phyloP scores from a whole-genome alignment of 1,140 invertebrate species.

The Lepidurus apus region DNA sequence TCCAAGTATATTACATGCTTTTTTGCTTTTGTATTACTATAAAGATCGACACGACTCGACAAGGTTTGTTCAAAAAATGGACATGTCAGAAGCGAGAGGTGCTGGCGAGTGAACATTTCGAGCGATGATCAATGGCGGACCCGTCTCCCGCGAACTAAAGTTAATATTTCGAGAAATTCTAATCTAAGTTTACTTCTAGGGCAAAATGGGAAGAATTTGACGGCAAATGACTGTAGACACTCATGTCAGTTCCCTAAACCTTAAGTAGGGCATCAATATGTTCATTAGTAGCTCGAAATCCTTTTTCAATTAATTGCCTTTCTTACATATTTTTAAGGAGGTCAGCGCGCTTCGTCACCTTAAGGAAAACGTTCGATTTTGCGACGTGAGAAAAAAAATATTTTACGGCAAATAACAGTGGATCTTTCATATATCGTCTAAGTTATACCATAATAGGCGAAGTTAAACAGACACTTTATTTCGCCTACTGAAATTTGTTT shows the following conservation, averaged over 20 bases:
- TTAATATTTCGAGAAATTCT: neutral
- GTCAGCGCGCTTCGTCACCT: neutral
- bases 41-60: neutral
- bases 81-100: neutral
- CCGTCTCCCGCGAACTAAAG: neutral
- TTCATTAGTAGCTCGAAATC: neutral
- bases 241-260: too few relatives aligned
- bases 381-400: neutral
- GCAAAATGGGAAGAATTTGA: too few relatives aligned
- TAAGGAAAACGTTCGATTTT: constrained; percentile 4
- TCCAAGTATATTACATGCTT: neutral
- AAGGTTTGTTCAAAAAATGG: neutral
- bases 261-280: too few relatives aligned
- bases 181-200: neutral
- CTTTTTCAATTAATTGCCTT: neutral
- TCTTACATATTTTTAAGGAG: neutral
- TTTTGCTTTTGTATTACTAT: neutral
- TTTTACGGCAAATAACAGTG: neutral
- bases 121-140: constrained; percentile 6
- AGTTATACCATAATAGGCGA: neutral
- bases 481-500: neutral
- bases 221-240: too few relatives aligned
- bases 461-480: neutral
- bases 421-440: neutral
- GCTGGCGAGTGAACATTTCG: neutral